These are phyloP conservation scores for Ramphastos sulfuratus DNA, from an alignment of 2,113 vertebrate genomes.

Conservation along the genomic window DNA sequence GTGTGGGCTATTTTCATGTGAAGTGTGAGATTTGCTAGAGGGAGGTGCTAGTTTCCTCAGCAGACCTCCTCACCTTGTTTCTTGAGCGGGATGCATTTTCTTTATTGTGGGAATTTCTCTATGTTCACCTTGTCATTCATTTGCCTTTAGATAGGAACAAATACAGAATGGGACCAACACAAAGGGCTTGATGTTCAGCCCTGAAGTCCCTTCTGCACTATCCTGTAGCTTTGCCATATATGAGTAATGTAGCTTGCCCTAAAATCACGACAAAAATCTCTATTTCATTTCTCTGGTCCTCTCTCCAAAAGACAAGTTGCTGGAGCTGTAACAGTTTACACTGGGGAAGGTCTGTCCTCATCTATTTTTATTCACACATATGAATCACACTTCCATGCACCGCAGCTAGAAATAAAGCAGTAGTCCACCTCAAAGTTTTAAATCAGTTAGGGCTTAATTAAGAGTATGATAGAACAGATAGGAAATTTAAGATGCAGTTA, in stretches of 20 bases:
- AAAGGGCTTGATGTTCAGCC: not conserved
- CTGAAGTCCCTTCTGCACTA: not conserved
- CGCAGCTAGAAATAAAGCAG: slow-evolving; percentile 52
- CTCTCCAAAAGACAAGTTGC: not conserved
- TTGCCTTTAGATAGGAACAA: not conserved
- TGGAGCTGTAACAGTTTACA: slow-evolving; percentile 17
- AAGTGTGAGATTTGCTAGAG: slow-evolving; percentile 21
- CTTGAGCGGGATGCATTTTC: not conserved
- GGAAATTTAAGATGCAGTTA: slow-evolving; percentile 46
- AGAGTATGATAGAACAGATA: slow-evolving; percentile 35
- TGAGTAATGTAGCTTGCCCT: not conserved
- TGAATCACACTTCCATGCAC: slow-evolving; percentile 53
- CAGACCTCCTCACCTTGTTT: not conserved
- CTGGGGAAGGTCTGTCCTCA: slow-evolving; percentile 37
- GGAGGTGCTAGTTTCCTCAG: not conserved
- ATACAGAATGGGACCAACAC: not conserved
- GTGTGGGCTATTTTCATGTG: not conserved
- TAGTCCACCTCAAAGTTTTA: slow-evolving; percentile 45
- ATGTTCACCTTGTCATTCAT: not conserved
- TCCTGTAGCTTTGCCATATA: not conserved
- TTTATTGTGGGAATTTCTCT: not conserved
- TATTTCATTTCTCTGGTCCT: not conserved
- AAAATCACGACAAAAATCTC: not conserved
- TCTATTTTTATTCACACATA: slow-evolving; percentile 42
- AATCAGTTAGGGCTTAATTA: slow-evolving; percentile 55